Conservation (phyloP, 2,888 invertebrate species). For the Stenotaenia linearis region DNA sequence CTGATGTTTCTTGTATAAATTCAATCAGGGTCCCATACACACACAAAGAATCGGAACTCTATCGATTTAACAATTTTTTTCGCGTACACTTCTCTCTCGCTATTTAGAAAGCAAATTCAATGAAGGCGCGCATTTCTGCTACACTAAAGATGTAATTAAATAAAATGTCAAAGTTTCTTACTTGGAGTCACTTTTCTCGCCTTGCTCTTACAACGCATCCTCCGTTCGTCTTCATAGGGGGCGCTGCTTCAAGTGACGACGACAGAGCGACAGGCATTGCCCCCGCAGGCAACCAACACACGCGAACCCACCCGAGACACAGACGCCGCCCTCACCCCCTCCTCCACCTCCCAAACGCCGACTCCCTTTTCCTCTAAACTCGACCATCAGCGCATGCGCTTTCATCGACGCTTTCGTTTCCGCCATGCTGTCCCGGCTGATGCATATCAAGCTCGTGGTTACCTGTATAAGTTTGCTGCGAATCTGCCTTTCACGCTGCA, state of each 20-base stretch:
- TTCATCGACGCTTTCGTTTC: neutral
- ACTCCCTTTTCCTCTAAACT: slow-evolving; percentile 26
- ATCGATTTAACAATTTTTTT: slow-evolving; percentile 16
- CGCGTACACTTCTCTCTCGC: neutral
- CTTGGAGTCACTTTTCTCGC: slow-evolving; percentile 23
- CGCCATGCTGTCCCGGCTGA: slow-evolving; percentile 17
- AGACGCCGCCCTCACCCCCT: slow-evolving; percentile 22
- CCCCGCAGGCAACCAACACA: slow-evolving; percentile 26
- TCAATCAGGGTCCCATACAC: slow-evolving; percentile 15
- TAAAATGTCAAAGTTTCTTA: slow-evolving; percentile 4
- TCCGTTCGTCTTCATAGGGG: slow-evolving; percentile 24
- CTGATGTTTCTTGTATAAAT: slow-evolving; percentile 12
- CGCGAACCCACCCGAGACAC: slow-evolving; percentile 26
- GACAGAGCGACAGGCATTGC: slow-evolving; percentile 26
- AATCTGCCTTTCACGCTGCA: no score
- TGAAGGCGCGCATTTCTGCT: neutral
- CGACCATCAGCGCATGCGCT: slow-evolving; percentile 10
- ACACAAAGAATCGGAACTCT: slow-evolving; percentile 16
- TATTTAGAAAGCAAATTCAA: neutral
- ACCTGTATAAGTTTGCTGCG: neutral
- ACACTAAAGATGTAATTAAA: neutral
- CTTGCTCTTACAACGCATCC: slow-evolving; percentile 26
- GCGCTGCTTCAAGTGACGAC: slow-evolving; percentile 26
- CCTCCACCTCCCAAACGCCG: slow-evolving; percentile 15
- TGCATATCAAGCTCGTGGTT: neutral